Evolutionary conservation across 2,797 vertebrate species (phyloP), one percentile per base, ranked within the genome.

Genomic region (Tympanoctomys barrerae): DNA sequence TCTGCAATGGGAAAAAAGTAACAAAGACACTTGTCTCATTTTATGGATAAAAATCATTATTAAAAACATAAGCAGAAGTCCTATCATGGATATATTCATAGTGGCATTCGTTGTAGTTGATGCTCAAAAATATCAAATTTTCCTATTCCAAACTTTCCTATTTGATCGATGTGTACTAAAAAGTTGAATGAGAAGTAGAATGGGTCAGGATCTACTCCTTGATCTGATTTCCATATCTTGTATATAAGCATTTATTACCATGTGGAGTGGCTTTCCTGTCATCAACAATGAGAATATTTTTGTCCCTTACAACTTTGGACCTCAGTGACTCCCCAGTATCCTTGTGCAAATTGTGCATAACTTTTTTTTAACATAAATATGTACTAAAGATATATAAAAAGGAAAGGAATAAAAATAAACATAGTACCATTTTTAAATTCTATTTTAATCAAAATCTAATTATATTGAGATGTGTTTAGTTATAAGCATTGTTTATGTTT

Each of bases 321-420:
- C 19, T 81, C 33, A 64, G 4, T 49, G 33, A 81, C 9, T 57
- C 1, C 16, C 13, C 66, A 73, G 42, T 2, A 36, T 0, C 8
- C 64, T 22, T 22, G 4, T 39, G 7, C 2, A 61, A 95, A 8
- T 33, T 77, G n/a, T 39, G 1, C 24, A 77, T 28, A 77, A 21
- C 7, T 9, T 81, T 88, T 81, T 88, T 85, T 52, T n/a, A 81
- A 80, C 80, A 91, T 82, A 86, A 93, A 66, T 91, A 71, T 2
- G 22, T 78, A 66, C 22, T 82, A 57, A 71, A 10, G 9, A 33
- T 54, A 19, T 52, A 73, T 59, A 75, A 71, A 71, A 68, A 5
- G 71, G 57, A 87, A 73, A 1, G 1, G 4, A 80, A n/a, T 57
- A 4, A 0, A 94, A 78, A 54, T 57, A n/a, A 79, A 68, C 49